Evolutionary conservation across 2,113 vertebrate genomes (phyloP), one percentile per base, ranked within the genome.

Genomic region (Glaucomys volans): DNA sequence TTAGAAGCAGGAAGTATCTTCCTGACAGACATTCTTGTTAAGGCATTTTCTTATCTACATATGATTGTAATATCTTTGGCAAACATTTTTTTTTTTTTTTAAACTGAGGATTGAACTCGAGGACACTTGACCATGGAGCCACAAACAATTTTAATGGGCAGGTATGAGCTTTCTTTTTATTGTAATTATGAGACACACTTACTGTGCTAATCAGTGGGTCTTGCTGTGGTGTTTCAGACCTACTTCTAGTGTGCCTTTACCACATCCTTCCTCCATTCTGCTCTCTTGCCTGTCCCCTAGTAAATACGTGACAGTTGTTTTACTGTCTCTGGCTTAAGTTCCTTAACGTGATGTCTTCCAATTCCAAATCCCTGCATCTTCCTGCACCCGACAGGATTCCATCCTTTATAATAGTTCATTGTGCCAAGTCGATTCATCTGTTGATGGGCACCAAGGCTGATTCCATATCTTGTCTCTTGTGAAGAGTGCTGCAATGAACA

Each of bases 131-230:
- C 44, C 44, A 47, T 9, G 7, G 44, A 47, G 44, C 44, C 44
- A 47, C 44, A 47, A 47, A 96, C 94, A 84, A 95, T 97, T 98
- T 97, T 97, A 97, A 96, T 97, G 90, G 93, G 24, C 72, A 95
- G n/a, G 32, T 97, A 97, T 93, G 98, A 97, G 98, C 87, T 98
- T 98, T 96, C 95, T 35, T 35, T 67, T 67, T 66, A 62, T 62
- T 62, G 28, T 62, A 62, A 10, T 62, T 62, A 62, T 62, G 8
- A 26, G 9, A 26, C 64, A 67, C 32, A 35, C 26, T 32, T 30
- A 32, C 35, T 67, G 5, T 67, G 32, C 30, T 35, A 67, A 28
- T 32, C 32, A 5, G 7, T 67, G 28, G 64, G 30, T 67, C 28
- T 67, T 14, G 5, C 14, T 35, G 4, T 67, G 64, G 6, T 67